Evolutionary conservation across 2,797 vertebrate species (phyloP), one percentile per base, ranked within the genome.

Genomic region (Potorous gilbertii): DNA sequence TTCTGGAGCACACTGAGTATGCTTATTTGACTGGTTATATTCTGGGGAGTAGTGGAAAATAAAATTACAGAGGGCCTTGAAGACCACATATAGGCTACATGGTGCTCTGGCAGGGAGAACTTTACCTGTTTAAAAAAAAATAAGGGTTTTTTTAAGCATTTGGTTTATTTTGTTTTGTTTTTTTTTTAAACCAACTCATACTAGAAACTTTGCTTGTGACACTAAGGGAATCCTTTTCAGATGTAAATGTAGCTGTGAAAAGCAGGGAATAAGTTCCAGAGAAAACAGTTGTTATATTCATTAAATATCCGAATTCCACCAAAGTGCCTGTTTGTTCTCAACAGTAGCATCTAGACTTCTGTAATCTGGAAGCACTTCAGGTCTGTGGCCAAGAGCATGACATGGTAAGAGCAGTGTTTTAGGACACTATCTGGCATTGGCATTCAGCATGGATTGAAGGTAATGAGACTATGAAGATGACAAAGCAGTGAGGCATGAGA

Each of bases 21-120:
- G 24, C 54, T 34, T 24, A 40, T 40, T 0, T 28, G 29, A 40
- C 28, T 0, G 0, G 0, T 21, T 31, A 3, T 27, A 1, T 52
- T 9, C 40, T 6, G 0, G 92, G 27, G 31, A 9, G 0, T 12
- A 29, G 50, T 24, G 18, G 27, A 31, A 56, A 24, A 0, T 50
- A 54, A 46, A n/a, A 24, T 81, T 81, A 81, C 21, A 2, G n/a
- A 81, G n/a, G 18, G 10, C n/a, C 2, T 40, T 46, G 66, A 81
- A 81, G 66, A 81, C 18, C 66, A 21, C 2, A 1, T 81, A 46
- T 5, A 81, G 18, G 18, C 9, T 46, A 46, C 66, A 46, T 24
- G n/a, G n/a, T 81, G n/a, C 2, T 74, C n/a, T 74, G 18, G 6
- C 8, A 40, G n/a, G 66, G 12, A 21, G 66, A 81, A 10, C 18